Evolutionary conservation across 2,113 vertebrate genomes (phyloP).

Genomic region (Cranoglanis bouderius): DNA sequence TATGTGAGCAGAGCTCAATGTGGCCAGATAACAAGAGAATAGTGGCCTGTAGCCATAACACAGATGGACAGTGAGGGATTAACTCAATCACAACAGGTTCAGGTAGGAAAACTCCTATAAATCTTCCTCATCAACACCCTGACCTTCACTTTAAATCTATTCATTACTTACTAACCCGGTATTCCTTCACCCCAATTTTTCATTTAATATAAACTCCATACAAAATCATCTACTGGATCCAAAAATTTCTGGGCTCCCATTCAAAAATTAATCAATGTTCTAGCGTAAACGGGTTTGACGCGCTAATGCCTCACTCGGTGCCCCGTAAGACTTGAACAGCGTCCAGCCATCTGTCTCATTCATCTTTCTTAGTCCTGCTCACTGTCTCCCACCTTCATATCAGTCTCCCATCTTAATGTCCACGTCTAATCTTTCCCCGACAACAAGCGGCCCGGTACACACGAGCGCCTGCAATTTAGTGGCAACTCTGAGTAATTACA

Average conservation of each 20-base stretch:
- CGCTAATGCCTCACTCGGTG: slow-evolving; percentile 26
- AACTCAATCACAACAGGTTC: background rate
- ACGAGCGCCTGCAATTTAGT: slow-evolving; percentile 53
- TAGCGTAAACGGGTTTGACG: slow-evolving; percentile 27
- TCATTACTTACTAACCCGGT: slow-evolving; percentile 32
- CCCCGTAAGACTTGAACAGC: slow-evolving; percentile 26
- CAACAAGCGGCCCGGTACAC: slow-evolving; percentile 46
- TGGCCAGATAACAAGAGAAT: background rate
- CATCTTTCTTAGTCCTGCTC: slow-evolving; percentile 40
- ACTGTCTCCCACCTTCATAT: slow-evolving; percentile 21
- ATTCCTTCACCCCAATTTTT: slow-evolving; percentile 25
- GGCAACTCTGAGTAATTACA: slow-evolving; percentile 54
- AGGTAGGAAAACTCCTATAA: background rate
- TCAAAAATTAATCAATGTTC: slow-evolving; percentile 40
- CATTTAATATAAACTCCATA: background rate
- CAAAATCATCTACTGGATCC: slow-evolving; percentile 9
- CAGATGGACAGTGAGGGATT: slow-evolving; percentile 12
- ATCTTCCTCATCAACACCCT: slow-evolving; percentile 5
- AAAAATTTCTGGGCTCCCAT: background rate
- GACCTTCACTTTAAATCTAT: slow-evolving; percentile 39
- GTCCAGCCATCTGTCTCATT: slow-evolving; percentile 44
- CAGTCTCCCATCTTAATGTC: slow-evolving; percentile 43
- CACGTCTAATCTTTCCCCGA: slow-evolving; percentile 46
- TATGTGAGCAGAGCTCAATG: background rate
- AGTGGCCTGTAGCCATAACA: background rate